Conservation (phyloP, 2,888 invertebrate genomes). For the Coecobrya sp. region DNA sequence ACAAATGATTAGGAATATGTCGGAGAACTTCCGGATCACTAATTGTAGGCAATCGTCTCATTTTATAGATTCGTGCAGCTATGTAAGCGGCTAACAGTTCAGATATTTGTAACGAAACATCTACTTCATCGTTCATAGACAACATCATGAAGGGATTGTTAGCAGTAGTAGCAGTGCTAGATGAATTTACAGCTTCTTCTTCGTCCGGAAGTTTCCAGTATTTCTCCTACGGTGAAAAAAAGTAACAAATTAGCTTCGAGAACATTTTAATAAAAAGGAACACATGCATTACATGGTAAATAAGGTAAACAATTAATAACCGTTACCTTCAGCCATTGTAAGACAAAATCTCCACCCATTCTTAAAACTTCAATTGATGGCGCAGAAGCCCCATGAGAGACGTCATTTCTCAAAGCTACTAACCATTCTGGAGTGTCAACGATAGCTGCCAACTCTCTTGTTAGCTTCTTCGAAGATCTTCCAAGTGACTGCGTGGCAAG, state of each 20-base stretch:
- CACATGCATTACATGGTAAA: too few relatives aligned
- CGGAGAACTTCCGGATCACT: constrained; percentile 80
- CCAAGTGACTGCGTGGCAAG: constrained; percentile 87
- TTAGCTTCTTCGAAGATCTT: constrained; percentile 61
- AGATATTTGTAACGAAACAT: constrained; percentile 35
- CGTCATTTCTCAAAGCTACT: constrained; percentile 93
- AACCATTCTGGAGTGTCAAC: constrained; percentile 94
- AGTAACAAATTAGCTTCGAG: too few relatives aligned
- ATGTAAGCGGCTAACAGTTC: constrained; percentile 79
- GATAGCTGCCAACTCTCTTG: constrained; percentile 90
- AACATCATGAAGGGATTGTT: constrained; percentile 48
- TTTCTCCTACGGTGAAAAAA: constrained; percentile 71
- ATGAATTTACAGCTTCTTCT: neutral
- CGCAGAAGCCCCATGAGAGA: constrained; percentile 92
- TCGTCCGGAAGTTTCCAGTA: constrained; percentile 79
- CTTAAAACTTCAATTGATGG: constrained; percentile 91
- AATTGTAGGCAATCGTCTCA: constrained; percentile 72
- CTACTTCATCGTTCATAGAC: constrained; percentile 33
- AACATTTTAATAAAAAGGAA: too few relatives aligned
- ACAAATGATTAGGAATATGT: constrained; percentile 20
- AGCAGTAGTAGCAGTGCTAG: neutral
- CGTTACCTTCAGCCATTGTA: constrained; percentile 92
- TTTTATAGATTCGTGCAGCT: constrained; percentile 83
- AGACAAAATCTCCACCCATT: constrained; percentile 90
- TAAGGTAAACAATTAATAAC: too few relatives aligned